Base-by-base conservation (phyloP, 2,797 vertebrate species). In the Neosilurus mollespiculum region DNA sequence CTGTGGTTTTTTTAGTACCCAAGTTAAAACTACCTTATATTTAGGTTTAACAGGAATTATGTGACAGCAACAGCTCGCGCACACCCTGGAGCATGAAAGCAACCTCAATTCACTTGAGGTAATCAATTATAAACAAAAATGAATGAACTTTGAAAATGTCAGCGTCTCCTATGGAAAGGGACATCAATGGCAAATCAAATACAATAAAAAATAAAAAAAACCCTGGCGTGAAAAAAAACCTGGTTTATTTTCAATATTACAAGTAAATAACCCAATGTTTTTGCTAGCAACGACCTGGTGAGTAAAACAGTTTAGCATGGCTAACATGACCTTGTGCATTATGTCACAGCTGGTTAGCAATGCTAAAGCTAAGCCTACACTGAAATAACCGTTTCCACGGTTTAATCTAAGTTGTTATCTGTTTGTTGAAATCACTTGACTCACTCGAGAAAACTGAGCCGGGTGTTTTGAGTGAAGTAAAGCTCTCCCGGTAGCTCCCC, bases 341-440 rank as follows among this genome's bases (percentile, higher is more conserved):
- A 26, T 22, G 62, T 15, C 22, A 49, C 16, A 59, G 37, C 30
- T 43, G 9, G 16, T 12, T 65, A 30, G 6, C 14, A 53, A 53
- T 15, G 16, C 11, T 24, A 51, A 26, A 1, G 26, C 26, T 75
- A 75, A 53, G 15, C 15, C 1, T 34, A 8, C 5, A 34, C 89
- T 0, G 95, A 96, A 65, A 98, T 91, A 18, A 91, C 18, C 80
- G 66, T 96, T 96, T 0, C 62, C 9, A 24, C 24, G 0, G 16
- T 24, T 37, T 30, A 7, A 7, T 53, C 15, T 4, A 34, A 16
- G 43, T 53, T 18, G 9, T 30, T 1, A 81, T 11, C 0, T 0
- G 0, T 0, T 0, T 2, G 0, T 0, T 20, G 80, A 69, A 64
- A 43, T 9, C 26, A 53, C 14, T 22, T 9, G 59, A 81, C 83